These are phyloP conservation scores for Brachymystax lenok DNA, from an alignment of 2,797 vertebrate species.

Conservation along the genomic window DNA sequence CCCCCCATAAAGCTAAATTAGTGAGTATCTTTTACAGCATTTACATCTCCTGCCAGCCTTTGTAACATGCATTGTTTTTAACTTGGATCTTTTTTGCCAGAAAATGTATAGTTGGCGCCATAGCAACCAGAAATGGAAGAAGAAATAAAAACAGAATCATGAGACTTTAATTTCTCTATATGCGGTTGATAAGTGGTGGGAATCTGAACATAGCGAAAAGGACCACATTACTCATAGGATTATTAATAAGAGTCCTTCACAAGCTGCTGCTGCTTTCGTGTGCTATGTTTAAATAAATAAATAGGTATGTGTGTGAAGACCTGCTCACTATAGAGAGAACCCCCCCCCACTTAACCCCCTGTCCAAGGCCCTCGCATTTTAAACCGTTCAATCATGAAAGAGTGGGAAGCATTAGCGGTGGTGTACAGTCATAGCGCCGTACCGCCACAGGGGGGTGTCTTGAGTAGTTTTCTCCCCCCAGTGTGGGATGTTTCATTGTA, in stretches of 20 bases:
- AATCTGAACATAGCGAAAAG: constrained; percentile 18
- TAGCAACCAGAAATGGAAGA: constrained; percentile 18
- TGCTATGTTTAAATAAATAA: constrained; percentile 39
- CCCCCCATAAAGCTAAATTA: constrained; percentile 60
- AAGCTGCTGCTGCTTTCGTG: constrained; percentile 61
- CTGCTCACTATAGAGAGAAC: constrained; percentile 36
- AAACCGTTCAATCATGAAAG: constrained; percentile 65
- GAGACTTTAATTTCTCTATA: constrained; percentile 38
- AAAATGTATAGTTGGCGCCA: constrained; percentile 43
- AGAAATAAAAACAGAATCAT: constrained; percentile 23
- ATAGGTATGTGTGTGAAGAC: constrained; percentile 46
- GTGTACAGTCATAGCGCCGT: constrained; percentile 68
- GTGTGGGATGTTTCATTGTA: constrained; percentile 12
- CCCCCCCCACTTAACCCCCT: not conserved
- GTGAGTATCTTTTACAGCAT: constrained; percentile 59
- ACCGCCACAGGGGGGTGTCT: constrained; percentile 58
- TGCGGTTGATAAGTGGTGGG: constrained; percentile 37
- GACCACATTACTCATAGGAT: constrained; percentile 50
- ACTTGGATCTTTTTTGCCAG: constrained; percentile 46
- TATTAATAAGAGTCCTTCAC: constrained; percentile 42
- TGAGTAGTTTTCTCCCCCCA: not conserved
- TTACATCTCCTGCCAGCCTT: constrained; percentile 57
- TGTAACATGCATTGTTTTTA: constrained; percentile 53
- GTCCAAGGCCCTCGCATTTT: constrained; percentile 36
- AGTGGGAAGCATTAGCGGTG: constrained; percentile 7